Evolutionary conservation across 2,113 vertebrate species (phyloP), one percentile per base, ranked within the genome.

Genomic region (Indicator maculatus): DNA sequence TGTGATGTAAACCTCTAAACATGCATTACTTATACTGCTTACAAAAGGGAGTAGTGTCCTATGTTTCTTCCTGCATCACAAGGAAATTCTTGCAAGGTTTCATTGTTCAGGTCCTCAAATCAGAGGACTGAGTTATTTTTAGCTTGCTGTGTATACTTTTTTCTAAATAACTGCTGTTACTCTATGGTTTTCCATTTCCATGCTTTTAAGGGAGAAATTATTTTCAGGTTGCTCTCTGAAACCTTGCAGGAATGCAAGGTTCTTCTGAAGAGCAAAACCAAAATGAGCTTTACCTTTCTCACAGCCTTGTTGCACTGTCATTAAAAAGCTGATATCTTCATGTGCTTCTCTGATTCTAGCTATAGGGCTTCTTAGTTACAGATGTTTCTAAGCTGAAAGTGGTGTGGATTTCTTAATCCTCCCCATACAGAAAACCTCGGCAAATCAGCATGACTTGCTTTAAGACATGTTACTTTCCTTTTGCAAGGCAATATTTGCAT

Each of bases 401-500:
- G 15, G 8, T 88, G 82, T 41, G 88, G 61, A 75, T 95, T 89
- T 90, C 79, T 94, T 95, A 94, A 95, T 90, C 55, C 59, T 56
- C 90, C 39, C 30, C 72, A 59, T 83, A 31, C 36, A 80, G 73
- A 91, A 89, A 80, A 58, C 55, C 59, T 82, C 80, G n/a, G 80
- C 89, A 66, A 92, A 94, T 90, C 94, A 86, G 83, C 86, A 59
- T 87, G 89, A 58, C 58, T 96, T 90, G 86, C 92, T 86, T 61
- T 89, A 55, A 95, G 93, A 90, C 80, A 59, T 76, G 10, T 63
- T 94, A 6, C 81, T 93, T 95, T 75, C 52, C 86, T 93, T 82
- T 78, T 95, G 86, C 70, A 86, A 93, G 66, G 36, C 59, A 72
- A 1, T 89, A 96, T 95, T 93, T 95, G 95, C 95, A 95, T 97